Base-by-base conservation (phyloP, 2,113 vertebrate genomes). In the Atlantisia rogersi region DNA sequence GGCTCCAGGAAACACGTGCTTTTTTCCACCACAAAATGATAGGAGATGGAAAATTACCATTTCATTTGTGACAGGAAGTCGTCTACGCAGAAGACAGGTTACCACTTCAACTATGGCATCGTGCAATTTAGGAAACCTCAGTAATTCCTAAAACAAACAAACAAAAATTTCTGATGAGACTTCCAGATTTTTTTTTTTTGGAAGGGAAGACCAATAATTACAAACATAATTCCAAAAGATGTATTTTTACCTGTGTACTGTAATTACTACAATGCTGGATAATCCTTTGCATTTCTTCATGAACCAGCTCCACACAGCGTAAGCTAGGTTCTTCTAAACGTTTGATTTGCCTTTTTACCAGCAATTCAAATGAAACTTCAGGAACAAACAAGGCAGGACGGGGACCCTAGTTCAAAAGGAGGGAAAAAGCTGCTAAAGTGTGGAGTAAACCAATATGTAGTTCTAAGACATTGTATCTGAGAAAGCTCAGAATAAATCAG, bases 61-160 rank as follows among this genome's bases (percentile, higher is more conserved):
- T 95, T 99, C 99, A 97, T 99, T 99, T 81, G 99, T 99, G 91
- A 99, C 98, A 17, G 99, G 99, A 78, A 99, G 98, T 88, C 99
- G 98, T 93, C 98, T 99, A 73, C 99, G 98, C 68, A 99, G 98
- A 90, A 99, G 98, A 78, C 99, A 99, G 13, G 99, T 99, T 76
- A 99, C 99, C 82, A 99, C 99, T 98, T 99, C 99, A n/a, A 99
- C 99, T 50, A 99, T 99, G 93, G 99, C 99, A 96, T 99, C 99
- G 1, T 99, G 99, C 85, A 99, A 98, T 92, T 99, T 99, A 82
- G 99, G 99, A 97, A 99, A 99, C 93, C 99, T 98, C 96, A 99
- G 82, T 70, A 99, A 97, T 94, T 99, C 99, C 99, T 99, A 63
- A 88, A 95, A 60, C 55, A 56, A 91, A 67, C 2, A 52, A 92